Percentiles rank a stretch among this genome's conserved stretches.
phyloP scores from a whole-genome alignment of 2,888 invertebrate species.

The Altica lythri region DNA sequence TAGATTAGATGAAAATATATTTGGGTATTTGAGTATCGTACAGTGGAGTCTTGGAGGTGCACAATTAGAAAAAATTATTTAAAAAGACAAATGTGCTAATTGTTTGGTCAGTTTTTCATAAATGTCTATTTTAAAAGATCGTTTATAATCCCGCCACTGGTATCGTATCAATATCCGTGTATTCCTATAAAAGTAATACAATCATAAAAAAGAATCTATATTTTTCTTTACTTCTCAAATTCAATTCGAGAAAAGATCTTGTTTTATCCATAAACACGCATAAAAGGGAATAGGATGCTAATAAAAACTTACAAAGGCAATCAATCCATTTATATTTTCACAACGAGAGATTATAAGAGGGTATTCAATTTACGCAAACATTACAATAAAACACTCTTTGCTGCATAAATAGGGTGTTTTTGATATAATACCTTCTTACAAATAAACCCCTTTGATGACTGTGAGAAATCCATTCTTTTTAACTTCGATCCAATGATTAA shows the following conservation, averaged over 20 bases:
- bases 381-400: neutral
- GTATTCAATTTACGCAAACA: slow-evolving; percentile 1
- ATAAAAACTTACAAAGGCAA: neutral
- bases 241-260: neutral
- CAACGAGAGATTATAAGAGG: neutral
- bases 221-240: neutral
- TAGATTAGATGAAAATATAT: no score
- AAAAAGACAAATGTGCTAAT: no score
- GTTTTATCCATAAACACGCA: neutral
- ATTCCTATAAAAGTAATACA: no score
- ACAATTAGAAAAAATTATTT: no score
- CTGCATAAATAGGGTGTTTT: neutral
- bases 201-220: neutral
- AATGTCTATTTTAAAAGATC: no score
- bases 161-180: no score
- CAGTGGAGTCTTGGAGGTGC: no score
- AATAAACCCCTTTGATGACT: neutral
- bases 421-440: neutral
- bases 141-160: no score
- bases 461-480: no score
- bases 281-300: neutral
- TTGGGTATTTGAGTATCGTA: no score
- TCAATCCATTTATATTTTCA: neutral
- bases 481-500: no score
- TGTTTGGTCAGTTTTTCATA: no score